phyloP scores from a whole-genome alignment of 2,888 invertebrate species.

The Scaeva pyrastri region DNA sequence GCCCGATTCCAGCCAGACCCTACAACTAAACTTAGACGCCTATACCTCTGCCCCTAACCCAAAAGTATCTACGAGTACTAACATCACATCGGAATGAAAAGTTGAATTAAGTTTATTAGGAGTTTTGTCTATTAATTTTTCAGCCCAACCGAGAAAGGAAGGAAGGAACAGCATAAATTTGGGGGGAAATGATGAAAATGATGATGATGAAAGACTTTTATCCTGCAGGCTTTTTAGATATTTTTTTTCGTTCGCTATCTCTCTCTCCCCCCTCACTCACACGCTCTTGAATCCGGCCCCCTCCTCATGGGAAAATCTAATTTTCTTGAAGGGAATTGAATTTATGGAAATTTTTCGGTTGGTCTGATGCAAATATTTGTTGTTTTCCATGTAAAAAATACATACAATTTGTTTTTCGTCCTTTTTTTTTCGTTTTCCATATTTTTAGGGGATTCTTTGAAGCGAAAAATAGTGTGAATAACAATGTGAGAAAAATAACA shows the following conservation, averaged over 20 bases:
- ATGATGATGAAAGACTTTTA: conserved; percentile 64
- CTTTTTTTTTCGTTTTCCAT: conserved; percentile 6
- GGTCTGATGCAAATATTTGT: conserved; percentile 39
- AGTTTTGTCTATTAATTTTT: conserved; percentile 71
- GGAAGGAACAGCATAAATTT: conserved; percentile 26
- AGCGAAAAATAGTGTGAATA: conserved; percentile 38
- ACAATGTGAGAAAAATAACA: conserved; percentile 36
- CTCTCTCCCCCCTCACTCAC: neutral
- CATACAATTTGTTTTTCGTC: conserved; percentile 20
- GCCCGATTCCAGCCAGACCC: neutral
- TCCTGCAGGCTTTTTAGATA: conserved; percentile 9
- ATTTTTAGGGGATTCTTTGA: conserved; percentile 6
- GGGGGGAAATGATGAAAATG: conserved; percentile 34
- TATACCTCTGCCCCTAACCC: neutral
- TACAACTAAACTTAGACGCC: neutral
- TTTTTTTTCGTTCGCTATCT: neutral
- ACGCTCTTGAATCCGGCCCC: neutral
- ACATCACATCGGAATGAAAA: conserved; percentile 54
- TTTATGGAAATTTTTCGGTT: conserved; percentile 62
- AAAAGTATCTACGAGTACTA: neutral
- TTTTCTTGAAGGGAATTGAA: conserved; percentile 59
- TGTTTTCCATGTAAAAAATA: conserved; percentile 35
- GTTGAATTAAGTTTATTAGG: conserved; percentile 71
- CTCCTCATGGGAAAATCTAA: conserved; percentile 28
- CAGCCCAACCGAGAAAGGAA: conserved; percentile 5